phyloP scores from a whole-genome alignment of 2,888 invertebrate species.

The Ephialtes manifestator region DNA sequence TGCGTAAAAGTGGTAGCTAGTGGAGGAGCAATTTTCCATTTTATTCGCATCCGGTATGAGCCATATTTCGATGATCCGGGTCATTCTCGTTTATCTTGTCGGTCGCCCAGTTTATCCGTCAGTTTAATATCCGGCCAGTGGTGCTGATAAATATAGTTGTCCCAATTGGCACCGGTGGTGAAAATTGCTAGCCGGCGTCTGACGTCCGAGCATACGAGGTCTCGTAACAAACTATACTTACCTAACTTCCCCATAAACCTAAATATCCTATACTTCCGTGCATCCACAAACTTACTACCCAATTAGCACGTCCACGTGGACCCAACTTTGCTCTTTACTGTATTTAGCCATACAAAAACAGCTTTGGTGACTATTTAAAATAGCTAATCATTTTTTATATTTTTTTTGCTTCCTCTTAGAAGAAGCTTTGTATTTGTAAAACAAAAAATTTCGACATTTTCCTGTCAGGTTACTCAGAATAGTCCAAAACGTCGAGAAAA shows the following conservation, averaged over 20 bases:
- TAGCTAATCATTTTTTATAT: neutral
- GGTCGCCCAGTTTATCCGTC: constrained; percentile 59
- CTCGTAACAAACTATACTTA: neutral
- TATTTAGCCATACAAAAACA: too few species aligned
- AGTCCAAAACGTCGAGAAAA: too few species aligned
- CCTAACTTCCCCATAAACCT: neutral
- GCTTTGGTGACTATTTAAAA: neutral
- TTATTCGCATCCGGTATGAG: constrained; percentile 32
- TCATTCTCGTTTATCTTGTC: constrained; percentile 46
- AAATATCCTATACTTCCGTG: neutral
- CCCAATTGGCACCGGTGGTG: constrained; percentile 77
- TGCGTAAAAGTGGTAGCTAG: neutral
- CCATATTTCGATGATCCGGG: constrained; percentile 28
- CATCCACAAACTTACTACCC: neutral
- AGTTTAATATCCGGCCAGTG: constrained; percentile 47
- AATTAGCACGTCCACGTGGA: constrained; percentile 2
- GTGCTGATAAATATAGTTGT: constrained; percentile 77
- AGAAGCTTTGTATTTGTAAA: neutral
- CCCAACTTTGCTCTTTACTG: neutral
- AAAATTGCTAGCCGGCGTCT: constrained; percentile 64
- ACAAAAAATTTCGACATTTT: neutral
- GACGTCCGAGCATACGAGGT: neutral
- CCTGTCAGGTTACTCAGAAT: too few species aligned
- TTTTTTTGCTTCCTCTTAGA: too few species aligned
- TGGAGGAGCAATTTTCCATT: neutral